Base-by-base conservation (phyloP, 2,113 vertebrate species). In the Taxidea taxus region DNA sequence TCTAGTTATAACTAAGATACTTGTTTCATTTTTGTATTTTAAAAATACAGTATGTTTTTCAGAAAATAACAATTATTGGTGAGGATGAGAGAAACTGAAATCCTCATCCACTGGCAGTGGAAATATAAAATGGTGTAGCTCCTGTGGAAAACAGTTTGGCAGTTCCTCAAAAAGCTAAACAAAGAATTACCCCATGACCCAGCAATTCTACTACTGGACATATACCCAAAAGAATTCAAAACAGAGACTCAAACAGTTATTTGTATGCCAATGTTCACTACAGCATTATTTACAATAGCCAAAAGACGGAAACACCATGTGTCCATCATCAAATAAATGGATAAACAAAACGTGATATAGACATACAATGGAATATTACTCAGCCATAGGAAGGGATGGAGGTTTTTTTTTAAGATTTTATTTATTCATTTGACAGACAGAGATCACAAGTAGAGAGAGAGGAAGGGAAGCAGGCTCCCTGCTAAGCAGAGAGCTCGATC, bases 161-260 rank as follows among this genome's bases (percentile, higher is more conserved):
- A 60, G 82, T 85, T 91, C 27, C n/a, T 95, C 58, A 93, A 93
- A 94, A 85, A 64, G 25, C 15, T 25, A 95, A 85, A 56, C 21
- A 93, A n/a, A 80, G 42, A 91, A 62, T 80, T 91, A 89, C 4
- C 6, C 34, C 39, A 93, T 51, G 11, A 85, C 20, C 27, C 44
- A 92, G 72, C 42, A 95, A 92, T 89, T 96, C 60, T 49, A 75
- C 34, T 80, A 16, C 29, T 70, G 81, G 0, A 60, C 31, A 91
- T 87, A 58, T 58, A 81, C 14, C 42, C 39, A 15, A 91, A 87
- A 37, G 6, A 94, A 85, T 0, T 51, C 58, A 89, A 94, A 82
- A 88, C 34, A 60, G 13, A 44, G 27, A 62, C 51, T 90, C 62
- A 90, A 83, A 75, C 12, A 82, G 31, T 56, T 70, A 80, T 16